Evolutionary conservation across 2,888 invertebrate genomes (phyloP).

Genomic region (Nephrotoma appendiculata): DNA sequence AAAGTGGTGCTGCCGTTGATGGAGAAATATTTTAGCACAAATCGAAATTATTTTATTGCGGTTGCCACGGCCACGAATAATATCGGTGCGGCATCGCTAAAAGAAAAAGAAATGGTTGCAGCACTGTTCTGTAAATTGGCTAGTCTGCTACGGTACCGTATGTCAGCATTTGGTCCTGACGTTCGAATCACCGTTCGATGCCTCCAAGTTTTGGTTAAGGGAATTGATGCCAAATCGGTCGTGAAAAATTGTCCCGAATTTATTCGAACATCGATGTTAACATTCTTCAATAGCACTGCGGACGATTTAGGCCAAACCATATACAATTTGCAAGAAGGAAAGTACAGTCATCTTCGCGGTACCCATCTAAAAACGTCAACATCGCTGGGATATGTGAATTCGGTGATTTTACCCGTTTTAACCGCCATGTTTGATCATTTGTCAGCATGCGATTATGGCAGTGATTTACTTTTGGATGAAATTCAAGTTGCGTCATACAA

Average conservation of each 20-base stretch:
- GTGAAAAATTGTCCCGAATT: conserved; percentile 98
- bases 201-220: conserved; percentile 92
- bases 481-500: conserved; percentile 98
- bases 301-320: conserved; percentile 95
- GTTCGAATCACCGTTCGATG: conserved; percentile 94
- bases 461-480: conserved; percentile 92
- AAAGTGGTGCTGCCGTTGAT: conserved; percentile 95
- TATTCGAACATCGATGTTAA: conserved; percentile 93
- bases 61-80: conserved; percentile 86
- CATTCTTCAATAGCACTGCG: conserved; percentile 98
- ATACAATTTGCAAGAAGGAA: conserved; percentile 80
- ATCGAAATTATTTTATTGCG: conserved; percentile 92
- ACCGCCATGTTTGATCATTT: conserved; percentile 96
- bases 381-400: conserved; percentile 89
- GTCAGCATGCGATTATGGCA: conserved; percentile 92
- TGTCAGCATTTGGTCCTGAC: conserved; percentile 94
- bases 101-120: conserved; percentile 99
- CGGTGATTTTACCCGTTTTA: conserved; percentile 84
- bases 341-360: conserved; percentile 85
- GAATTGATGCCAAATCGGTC: conserved; percentile 90
- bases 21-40: conserved; percentile 98
- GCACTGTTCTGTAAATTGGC: conserved; percentile 96
- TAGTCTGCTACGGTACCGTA: conserved; percentile 62
- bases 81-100: conserved; percentile 88
- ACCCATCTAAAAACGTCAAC: conserved; percentile 93